Evolutionary conservation across 2,113 vertebrate genomes (phyloP).

Genomic region (Oreochromis tanganicae): DNA sequence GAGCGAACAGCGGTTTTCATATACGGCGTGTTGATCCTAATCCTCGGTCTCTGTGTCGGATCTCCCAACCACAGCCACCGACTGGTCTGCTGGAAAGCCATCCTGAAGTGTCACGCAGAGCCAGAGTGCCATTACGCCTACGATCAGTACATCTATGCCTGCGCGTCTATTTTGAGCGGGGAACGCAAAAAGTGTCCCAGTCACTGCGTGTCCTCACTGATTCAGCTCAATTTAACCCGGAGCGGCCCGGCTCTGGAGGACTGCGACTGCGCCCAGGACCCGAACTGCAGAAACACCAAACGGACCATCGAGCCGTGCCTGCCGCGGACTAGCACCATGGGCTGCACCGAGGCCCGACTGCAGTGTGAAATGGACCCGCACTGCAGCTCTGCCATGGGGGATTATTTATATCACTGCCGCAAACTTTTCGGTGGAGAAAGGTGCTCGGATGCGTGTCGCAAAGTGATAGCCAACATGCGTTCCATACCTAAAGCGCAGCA

Average conservation of each 20-base stretch:
- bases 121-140: conserved; percentile 86
- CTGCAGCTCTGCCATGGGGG: conserved; percentile 78
- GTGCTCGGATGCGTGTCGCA: conserved; percentile 83
- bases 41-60: conserved; percentile 47
- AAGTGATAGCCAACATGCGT: conserved; percentile 85
- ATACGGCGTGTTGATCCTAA: conserved; percentile 16
- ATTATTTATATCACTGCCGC: conserved; percentile 84
- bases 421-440: conserved; percentile 86
- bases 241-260: conserved; percentile 84
- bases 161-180: conserved; percentile 76
- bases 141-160: conserved; percentile 83
- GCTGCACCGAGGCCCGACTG: conserved; percentile 87
- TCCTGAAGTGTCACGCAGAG: conserved; percentile 84
- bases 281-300: conserved; percentile 80
- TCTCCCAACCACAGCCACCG: conserved; percentile 75
- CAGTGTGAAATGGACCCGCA: conserved; percentile 81
- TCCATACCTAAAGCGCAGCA: conserved; percentile 83
- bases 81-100: conserved; percentile 89
- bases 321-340: conserved; percentile 81
- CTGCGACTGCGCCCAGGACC: conserved; percentile 86
- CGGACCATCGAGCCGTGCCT: conserved; percentile 88
- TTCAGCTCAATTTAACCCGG: conserved; percentile 86
- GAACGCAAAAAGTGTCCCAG: conserved; percentile 83
- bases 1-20: conserved; percentile 18
- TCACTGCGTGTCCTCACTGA: conserved; percentile 88